phyloP scores from a whole-genome alignment of 2,113 vertebrate genomes.

The Trichechus manatus region DNA sequence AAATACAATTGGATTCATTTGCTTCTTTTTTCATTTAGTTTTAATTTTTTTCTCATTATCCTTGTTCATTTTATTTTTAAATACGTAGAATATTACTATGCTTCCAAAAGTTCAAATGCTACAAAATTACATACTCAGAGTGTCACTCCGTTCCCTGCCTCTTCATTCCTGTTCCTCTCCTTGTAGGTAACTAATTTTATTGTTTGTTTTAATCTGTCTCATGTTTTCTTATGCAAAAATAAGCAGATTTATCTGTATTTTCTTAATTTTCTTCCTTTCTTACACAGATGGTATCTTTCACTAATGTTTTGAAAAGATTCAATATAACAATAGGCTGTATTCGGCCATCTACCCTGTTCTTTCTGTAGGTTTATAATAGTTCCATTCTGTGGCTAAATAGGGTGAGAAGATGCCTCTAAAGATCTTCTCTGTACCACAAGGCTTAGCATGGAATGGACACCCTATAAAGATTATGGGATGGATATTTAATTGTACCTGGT shows the following conservation, averaged over 20 bases:
- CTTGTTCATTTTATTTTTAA: constrained; percentile 35
- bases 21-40: background rate
- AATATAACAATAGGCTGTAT: background rate
- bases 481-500: background rate
- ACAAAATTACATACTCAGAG: background rate
- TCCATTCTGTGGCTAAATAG: background rate
- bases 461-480: too few relatives aligned
- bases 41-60: background rate
- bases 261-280: background rate
- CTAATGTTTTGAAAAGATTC: background rate
- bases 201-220: background rate
- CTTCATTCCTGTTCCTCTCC: background rate
- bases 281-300: background rate
- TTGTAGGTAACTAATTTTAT: background rate
- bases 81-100: background rate
- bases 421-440: too few relatives aligned
- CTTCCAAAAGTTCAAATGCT: background rate
- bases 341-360: background rate
- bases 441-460: background rate
- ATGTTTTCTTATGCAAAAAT: background rate
- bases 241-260: background rate
- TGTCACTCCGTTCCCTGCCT: background rate
- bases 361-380: background rate
- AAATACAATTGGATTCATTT: background rate
- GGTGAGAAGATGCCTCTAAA: background rate